Evolutionary conservation across 2,888 invertebrate genomes (phyloP).

Genomic region (Meiosimyza decipiens): DNA sequence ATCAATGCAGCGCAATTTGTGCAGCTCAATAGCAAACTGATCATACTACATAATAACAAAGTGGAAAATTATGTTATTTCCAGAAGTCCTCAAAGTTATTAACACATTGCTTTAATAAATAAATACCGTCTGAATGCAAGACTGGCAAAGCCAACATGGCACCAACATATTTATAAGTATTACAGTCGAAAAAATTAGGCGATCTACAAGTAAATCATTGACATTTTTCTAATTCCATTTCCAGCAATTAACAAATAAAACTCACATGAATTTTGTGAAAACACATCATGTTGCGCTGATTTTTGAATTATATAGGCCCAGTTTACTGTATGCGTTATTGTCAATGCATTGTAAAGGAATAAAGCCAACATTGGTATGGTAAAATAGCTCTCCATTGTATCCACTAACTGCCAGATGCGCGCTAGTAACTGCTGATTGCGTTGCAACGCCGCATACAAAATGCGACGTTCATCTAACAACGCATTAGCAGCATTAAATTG

Average conservation of each 20-base stretch:
- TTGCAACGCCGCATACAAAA: slow-evolving; percentile 47
- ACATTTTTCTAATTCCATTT: background rate
- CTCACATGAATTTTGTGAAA: slow-evolving; percentile 16
- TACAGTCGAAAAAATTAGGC: slow-evolving; percentile 42
- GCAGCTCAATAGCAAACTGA: slow-evolving; percentile 50
- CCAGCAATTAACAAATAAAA: no score
- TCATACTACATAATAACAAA: slow-evolving; percentile 49
- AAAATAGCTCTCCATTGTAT: slow-evolving; percentile 52
- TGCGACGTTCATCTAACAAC: slow-evolving; percentile 21
- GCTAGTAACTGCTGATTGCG: slow-evolving; percentile 51
- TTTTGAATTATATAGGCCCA: slow-evolving; percentile 51
- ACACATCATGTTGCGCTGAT: background rate
- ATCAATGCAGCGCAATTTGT: slow-evolving; percentile 50
- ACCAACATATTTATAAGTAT: slow-evolving; percentile 48
- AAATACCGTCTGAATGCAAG: slow-evolving; percentile 53
- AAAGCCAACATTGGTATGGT: slow-evolving; percentile 49
- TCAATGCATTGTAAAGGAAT: slow-evolving; percentile 51
- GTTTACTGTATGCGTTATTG: slow-evolving; percentile 52
- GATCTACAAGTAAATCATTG: slow-evolving; percentile 44
- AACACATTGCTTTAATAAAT: no score
- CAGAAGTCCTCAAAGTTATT: no score
- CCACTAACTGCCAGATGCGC: slow-evolving; percentile 54
- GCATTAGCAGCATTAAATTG: slow-evolving; percentile 1
- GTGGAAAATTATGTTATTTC: no score
- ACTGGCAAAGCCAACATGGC: slow-evolving; percentile 54